A percentile compares a stretch with the other conserved stretches of the same genome.
These are phyloP conservation scores for Eleginops maclovinus DNA, from an alignment of 2,113 vertebrate genomes.

Conservation along the genomic window DNA sequence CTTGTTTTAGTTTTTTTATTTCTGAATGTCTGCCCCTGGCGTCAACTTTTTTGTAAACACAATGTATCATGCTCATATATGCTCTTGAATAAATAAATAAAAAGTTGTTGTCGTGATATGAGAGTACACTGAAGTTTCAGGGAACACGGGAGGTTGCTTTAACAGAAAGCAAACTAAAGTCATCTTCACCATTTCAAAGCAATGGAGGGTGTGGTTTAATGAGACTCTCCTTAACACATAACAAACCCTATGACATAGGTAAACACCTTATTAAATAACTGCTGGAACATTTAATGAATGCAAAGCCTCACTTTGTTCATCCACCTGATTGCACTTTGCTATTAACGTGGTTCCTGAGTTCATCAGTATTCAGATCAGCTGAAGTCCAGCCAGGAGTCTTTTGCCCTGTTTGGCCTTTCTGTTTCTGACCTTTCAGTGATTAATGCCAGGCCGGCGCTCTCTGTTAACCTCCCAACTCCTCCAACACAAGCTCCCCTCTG, in stretches of 20 bases:
- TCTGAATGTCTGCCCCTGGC: too few relatives aligned
- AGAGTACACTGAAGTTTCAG: neutral
- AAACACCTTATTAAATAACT: slow-evolving; percentile 17
- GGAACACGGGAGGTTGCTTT: neutral
- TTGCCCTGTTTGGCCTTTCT: slow-evolving; percentile 57
- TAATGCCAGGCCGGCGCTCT: slow-evolving; percentile 56
- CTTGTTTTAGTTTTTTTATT: too few relatives aligned
- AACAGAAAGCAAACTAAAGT: neutral
- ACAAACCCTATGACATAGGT: neutral
- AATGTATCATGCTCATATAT: too few relatives aligned
- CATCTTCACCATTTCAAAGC: neutral
- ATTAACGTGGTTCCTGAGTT: slow-evolving; percentile 6
- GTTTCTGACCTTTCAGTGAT: slow-evolving; percentile 62
- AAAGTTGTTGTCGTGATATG: too few relatives aligned
- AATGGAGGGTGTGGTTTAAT: neutral
- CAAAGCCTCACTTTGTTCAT: neutral
- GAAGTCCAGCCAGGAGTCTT: slow-evolving; percentile 41
- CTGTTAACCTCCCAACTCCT: slow-evolving; percentile 55
- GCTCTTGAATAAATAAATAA: too few relatives aligned
- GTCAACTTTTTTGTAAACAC: too few relatives aligned
- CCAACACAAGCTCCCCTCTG: slow-evolving; percentile 39
- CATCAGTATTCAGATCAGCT: slow-evolving; percentile 56
- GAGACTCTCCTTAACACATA: neutral
- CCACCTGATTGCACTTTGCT: slow-evolving; percentile 19
- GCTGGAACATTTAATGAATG: slow-evolving; percentile 18